Evolutionary conservation across 2,888 invertebrate genomes (phyloP).

Genomic region (Brenthis daphne): DNA sequence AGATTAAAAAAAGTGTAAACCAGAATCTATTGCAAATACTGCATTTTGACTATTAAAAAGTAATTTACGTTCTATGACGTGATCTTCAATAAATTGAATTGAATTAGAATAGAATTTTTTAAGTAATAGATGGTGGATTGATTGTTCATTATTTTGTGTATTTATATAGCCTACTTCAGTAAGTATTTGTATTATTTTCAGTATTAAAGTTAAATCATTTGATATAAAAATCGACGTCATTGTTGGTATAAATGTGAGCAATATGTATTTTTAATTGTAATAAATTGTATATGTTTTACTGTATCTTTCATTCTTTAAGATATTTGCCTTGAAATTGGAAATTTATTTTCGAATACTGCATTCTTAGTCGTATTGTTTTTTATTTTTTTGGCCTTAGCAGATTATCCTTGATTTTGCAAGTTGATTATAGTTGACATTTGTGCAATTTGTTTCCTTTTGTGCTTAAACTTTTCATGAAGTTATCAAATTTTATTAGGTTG

Average conservation of each 20-base stretch:
- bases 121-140: conserved; percentile 55
- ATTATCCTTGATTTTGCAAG: conserved; percentile 8
- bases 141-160: conserved; percentile 41
- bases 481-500: neutral
- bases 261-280: conserved; percentile 15
- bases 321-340: neutral
- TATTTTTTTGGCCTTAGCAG: neutral
- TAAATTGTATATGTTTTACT: conserved; percentile 8
- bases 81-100: conserved; percentile 40
- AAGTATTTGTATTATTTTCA: conserved; percentile 42
- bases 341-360: neutral
- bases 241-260: conserved; percentile 5
- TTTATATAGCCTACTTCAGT: conserved; percentile 45
- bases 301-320: neutral
- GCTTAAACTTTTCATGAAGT: neutral
- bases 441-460: neutral
- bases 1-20: conserved; percentile 19
- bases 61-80: conserved; percentile 40
- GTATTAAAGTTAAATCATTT: neutral
- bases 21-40: conserved; percentile 32
- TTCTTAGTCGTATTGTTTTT: neutral
- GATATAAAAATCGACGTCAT: conserved; percentile 5
- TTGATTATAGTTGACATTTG: conserved; percentile 8
- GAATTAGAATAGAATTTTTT: conserved; percentile 41
- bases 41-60: conserved; percentile 29